Evolutionary conservation across 2,113 vertebrate species (phyloP).

Genomic region (Gracilinanus agilis): DNA sequence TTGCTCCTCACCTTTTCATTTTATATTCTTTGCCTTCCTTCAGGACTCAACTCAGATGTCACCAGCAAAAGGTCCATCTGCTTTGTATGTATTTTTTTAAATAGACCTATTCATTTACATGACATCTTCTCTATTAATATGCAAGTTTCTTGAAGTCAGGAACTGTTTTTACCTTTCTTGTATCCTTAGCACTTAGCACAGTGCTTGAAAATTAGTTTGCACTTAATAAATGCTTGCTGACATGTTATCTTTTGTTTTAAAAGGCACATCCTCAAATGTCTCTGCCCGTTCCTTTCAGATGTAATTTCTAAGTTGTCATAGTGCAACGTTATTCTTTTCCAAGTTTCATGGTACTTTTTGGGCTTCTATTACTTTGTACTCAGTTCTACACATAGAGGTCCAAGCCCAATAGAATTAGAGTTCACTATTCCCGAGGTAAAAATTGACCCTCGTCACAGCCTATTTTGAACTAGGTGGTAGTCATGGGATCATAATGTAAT

Average conservation of each 20-base stretch:
- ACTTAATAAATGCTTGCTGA: slow-evolving; percentile 33
- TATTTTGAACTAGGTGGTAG: background rate
- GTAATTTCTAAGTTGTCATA: slow-evolving; percentile 6
- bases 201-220: background rate
- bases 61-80: too few relatives aligned
- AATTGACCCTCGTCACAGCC: background rate
- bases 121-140: too few relatives aligned
- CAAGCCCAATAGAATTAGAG: background rate
- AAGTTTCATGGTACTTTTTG: background rate
- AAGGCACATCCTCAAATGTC: slow-evolving; percentile 41
- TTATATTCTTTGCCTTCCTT: too few relatives aligned
- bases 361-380: background rate
- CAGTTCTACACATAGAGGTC: background rate
- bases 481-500: background rate
- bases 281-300: background rate
- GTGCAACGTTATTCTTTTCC: too few relatives aligned
- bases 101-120: too few relatives aligned
- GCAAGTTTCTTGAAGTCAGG: too few relatives aligned
- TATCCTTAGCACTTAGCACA: background rate
- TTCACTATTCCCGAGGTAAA: background rate
- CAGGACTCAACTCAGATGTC: too few relatives aligned
- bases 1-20: too few relatives aligned
- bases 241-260: slow-evolving; percentile 42
- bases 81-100: too few relatives aligned
- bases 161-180: background rate